Evolutionary conservation across 2,888 invertebrate genomes (phyloP).

Genomic region (Parnassius orleans): DNA sequence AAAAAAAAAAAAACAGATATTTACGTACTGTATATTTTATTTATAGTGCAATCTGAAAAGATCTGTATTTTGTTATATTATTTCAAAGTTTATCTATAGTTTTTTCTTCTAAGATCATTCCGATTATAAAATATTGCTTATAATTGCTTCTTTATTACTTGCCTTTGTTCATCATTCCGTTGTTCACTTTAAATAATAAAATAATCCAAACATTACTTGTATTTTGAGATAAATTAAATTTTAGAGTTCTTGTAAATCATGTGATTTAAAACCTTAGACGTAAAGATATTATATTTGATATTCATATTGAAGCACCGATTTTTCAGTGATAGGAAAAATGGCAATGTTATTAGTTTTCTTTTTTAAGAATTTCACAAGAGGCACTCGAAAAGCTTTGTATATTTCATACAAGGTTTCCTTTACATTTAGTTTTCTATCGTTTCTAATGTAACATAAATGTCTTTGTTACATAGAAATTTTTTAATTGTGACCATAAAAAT

Average conservation of each 20-base stretch:
- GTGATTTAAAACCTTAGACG: constrained; percentile 17
- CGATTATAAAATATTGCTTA: constrained; percentile 37
- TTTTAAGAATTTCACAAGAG: constrained; percentile 14
- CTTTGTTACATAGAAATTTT: constrained; percentile 16
- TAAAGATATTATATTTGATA: constrained; percentile 29
- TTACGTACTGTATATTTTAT: constrained; percentile 36
- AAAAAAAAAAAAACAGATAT: constrained; percentile 49
- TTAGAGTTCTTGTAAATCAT: constrained; percentile 5
- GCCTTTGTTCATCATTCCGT: constrained; percentile 5
- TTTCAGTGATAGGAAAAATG: constrained; percentile 13
- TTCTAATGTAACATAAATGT: background rate
- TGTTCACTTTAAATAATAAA: constrained; percentile 2
- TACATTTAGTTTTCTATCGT: background rate
- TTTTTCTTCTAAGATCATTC: constrained; percentile 57
- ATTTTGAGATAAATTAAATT: constrained; percentile 9
- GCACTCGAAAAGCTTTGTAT: constrained; percentile 6
- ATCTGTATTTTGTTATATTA: constrained; percentile 60
- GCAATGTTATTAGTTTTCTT: background rate
- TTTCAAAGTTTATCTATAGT: constrained; percentile 58
- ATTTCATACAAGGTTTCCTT: constrained; percentile 17
- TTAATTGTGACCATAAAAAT: constrained; percentile 32
- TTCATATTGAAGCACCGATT: constrained; percentile 27
- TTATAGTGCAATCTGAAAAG: constrained; percentile 65
- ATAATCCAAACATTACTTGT: constrained; percentile 8
- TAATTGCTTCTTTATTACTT: background rate